These are phyloP conservation scores for Heterodera carotae DNA, from an alignment of 1,140 invertebrate genomes.

Conservation along the genomic window DNA sequence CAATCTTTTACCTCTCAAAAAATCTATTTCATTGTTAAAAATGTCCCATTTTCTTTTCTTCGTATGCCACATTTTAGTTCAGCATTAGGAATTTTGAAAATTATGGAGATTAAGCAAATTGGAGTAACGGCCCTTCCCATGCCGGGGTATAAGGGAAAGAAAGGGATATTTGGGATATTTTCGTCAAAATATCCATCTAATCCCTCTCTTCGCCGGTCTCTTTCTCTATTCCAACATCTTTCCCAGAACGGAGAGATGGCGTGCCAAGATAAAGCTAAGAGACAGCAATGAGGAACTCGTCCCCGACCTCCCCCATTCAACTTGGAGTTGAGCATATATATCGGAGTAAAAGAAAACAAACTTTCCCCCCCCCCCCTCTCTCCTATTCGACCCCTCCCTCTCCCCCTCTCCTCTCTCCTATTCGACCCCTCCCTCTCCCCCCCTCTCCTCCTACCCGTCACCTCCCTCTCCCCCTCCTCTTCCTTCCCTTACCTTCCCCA, in stretches of 20 bases:
- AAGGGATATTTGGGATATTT: no score
- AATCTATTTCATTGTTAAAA: no score
- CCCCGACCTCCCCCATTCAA: background rate
- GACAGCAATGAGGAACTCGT: background rate
- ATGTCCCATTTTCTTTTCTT: no score
- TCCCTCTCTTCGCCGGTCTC: background rate
- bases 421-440: no score
- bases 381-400: no score
- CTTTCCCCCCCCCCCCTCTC: background rate
- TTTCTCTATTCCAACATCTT: background rate
- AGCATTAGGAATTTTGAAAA: background rate
- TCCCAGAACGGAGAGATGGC: conserved; percentile 12
- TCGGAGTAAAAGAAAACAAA: background rate
- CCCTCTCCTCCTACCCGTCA: no score
- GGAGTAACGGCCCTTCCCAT: background rate
- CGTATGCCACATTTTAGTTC: background rate
- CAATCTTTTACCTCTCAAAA: no score
- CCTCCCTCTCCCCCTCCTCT: no score
- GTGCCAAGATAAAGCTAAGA: conserved; percentile 14
- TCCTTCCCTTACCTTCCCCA: no score
- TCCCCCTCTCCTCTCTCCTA: no score
- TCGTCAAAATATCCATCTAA: background rate
- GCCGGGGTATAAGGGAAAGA: no score
- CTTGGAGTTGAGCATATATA: background rate
- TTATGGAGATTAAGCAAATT: background rate